Conservation (phyloP, 2,797 vertebrate species). For the Balearica regulorum region DNA sequence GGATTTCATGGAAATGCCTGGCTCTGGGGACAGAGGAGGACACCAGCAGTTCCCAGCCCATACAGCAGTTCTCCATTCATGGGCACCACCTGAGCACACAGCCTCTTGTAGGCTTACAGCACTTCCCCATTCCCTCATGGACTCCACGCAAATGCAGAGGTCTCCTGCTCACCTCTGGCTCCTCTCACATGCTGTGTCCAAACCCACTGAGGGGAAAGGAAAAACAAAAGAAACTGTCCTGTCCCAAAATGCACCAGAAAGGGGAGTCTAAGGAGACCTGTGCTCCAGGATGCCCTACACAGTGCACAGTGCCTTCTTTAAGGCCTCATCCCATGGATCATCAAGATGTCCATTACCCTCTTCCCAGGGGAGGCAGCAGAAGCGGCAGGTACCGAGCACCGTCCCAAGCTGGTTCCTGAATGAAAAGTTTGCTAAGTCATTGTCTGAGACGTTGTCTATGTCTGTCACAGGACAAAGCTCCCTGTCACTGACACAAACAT, state of each 20-base stretch:
- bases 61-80: background rate
- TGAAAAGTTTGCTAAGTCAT: background rate
- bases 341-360: background rate
- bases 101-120: background rate
- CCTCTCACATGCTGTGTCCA: background rate
- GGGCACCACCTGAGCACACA: background rate
- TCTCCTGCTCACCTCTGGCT: background rate
- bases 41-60: background rate
- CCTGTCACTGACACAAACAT: background rate
- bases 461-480: background rate
- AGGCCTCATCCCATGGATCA: background rate
- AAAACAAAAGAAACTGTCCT: background rate
- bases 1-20: background rate
- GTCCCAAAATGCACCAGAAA: background rate
- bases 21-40: background rate
- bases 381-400: accelerated
- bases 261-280: background rate
- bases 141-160: background rate
- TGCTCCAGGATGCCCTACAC: background rate
- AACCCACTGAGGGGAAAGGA: accelerated
- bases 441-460: accelerated
- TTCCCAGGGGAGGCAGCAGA: background rate
- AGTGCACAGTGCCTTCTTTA: background rate
- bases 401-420: background rate
- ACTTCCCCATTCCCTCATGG: background rate